These are phyloP conservation scores for Pomatostomus ruficeps DNA, from an alignment of 2,113 vertebrate genomes.

Conservation along the genomic window DNA sequence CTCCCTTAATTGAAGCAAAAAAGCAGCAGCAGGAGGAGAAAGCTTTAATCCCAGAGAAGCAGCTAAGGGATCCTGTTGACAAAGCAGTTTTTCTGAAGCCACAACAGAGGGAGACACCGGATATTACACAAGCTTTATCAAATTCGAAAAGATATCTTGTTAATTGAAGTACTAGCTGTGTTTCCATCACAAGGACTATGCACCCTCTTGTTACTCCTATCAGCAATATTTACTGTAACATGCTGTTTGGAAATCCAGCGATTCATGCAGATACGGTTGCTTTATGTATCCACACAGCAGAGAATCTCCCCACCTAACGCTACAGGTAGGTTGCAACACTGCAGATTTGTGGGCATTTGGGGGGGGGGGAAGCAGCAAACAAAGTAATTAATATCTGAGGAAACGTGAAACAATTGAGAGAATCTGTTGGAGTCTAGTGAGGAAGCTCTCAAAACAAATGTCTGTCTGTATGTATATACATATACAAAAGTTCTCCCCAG, in stretches of 20 bases:
- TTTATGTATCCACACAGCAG: neutral
- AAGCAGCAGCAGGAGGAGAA: conserved; percentile 51
- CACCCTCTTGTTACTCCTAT: neutral
- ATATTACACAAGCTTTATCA: conserved; percentile 63
- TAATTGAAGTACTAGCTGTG: conserved; percentile 34
- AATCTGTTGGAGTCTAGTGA: neutral
- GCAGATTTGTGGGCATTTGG: conserved; percentile 25
- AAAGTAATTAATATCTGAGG: neutral
- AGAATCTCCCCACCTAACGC: conserved; percentile 49
- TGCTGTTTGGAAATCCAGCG: conserved; percentile 2
- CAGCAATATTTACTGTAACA: neutral
- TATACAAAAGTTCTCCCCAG: neutral
- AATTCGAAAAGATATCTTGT: conserved; percentile 49
- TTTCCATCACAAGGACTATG: neutral
- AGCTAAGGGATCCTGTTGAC: conserved; percentile 65
- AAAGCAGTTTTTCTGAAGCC: conserved; percentile 67
- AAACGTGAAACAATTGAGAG: neutral
- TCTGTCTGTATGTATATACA: neutral
- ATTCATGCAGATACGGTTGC: conserved; percentile 16
- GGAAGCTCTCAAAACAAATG: neutral
- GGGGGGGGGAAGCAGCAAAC: neutral
- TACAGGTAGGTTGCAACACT: conserved; percentile 73
- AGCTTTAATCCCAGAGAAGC: conserved; percentile 52
- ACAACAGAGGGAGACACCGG: conserved; percentile 63
- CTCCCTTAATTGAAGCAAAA: conserved; percentile 33